Percentiles rank a stretch among this genome's conserved stretches.
Evolutionary conservation across 2,113 vertebrate species (phyloP).

Genomic region (Gavialis gangeticus): DNA sequence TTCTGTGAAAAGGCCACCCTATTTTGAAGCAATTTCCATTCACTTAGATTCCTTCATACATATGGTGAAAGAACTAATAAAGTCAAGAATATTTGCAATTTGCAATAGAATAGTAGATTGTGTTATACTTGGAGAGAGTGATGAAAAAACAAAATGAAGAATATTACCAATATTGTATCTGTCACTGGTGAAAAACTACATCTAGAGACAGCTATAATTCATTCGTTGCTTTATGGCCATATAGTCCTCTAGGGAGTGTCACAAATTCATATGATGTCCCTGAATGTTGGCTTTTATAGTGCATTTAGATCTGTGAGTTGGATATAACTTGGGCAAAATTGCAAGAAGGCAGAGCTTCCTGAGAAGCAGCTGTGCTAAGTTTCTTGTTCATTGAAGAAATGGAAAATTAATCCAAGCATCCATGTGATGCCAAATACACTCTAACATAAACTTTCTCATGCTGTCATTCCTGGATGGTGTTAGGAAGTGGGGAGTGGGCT

Average conservation of each 20-base stretch:
- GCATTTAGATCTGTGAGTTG: background rate
- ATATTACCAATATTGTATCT: background rate
- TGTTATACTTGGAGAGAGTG: background rate
- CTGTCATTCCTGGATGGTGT: accelerated
- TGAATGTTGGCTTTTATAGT: background rate
- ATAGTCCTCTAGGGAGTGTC: background rate
- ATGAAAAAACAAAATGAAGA: background rate
- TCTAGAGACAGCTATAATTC: background rate
- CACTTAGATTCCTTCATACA: background rate
- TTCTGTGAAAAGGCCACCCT: background rate
- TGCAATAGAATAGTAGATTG: background rate
- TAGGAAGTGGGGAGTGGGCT: background rate
- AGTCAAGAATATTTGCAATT: background rate
- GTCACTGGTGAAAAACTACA: background rate
- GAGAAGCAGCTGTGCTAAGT: background rate
- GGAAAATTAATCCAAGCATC: background rate
- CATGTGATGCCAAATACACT: background rate
- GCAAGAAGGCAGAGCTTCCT: background rate
- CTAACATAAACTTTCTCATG: background rate
- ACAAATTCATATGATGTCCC: background rate
- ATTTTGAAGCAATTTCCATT: background rate
- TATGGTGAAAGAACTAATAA: background rate
- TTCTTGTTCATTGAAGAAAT: background rate
- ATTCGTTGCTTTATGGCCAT: background rate
- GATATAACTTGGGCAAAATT: background rate